These are phyloP conservation scores for Labeo calbasu DNA, from an alignment of 2,797 vertebrate species.

Conservation along the genomic window DNA sequence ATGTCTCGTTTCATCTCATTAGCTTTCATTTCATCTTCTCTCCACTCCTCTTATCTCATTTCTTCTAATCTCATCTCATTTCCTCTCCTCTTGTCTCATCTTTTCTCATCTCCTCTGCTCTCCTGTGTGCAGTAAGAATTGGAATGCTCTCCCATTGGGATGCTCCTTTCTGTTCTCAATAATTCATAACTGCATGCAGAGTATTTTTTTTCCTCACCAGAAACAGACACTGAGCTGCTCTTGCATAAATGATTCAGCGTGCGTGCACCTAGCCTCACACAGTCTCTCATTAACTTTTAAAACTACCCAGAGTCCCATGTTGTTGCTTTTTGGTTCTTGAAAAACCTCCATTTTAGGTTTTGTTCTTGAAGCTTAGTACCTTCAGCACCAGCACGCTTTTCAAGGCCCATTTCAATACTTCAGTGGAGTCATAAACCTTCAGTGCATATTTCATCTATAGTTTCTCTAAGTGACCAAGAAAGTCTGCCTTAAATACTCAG, in stretches of 20 bases:
- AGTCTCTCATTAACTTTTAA: constrained; percentile 50
- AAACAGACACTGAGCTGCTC: constrained; percentile 53
- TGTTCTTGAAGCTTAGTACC: constrained; percentile 12
- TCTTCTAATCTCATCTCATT: neutral
- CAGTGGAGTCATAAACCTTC: neutral
- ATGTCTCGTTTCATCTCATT: neutral
- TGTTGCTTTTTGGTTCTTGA: constrained; percentile 34
- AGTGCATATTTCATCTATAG: constrained; percentile 1
- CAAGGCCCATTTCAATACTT: neutral
- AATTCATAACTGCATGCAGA: constrained; percentile 56
- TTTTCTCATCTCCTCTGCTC: constrained; percentile 3
- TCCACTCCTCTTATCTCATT: neutral
- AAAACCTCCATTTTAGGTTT: constrained; percentile 36
- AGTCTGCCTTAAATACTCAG: neutral
- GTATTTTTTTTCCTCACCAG: constrained; percentile 43
- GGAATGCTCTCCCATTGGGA: constrained; percentile 33
- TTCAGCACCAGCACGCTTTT: neutral
- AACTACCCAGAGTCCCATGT: constrained; percentile 32
- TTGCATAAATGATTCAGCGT: constrained; percentile 51
- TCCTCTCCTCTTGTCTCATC: neutral
- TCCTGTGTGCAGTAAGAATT: constrained; percentile 24
- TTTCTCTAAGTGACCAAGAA: constrained; percentile 29
- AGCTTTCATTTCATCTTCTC: neutral
- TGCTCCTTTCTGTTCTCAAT: constrained; percentile 49
- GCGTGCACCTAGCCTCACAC: constrained; percentile 34